phyloP scores from a whole-genome alignment of 1,140 invertebrate species.

The Stegodyphus mimosarum region DNA sequence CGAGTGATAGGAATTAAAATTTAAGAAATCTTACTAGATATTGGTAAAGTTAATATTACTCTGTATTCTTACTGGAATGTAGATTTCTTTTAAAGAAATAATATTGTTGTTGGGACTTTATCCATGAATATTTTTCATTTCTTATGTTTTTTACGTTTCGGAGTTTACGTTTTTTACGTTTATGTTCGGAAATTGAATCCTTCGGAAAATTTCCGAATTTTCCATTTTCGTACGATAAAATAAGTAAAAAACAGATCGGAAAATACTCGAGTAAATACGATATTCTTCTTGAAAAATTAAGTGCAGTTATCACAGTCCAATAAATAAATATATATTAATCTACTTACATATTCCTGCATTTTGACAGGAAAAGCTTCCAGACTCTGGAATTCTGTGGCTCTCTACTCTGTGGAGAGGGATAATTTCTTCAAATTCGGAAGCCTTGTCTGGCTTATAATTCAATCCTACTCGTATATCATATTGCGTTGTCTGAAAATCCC shows the following conservation, averaged over 20 bases:
- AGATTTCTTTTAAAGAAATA: too few relatives aligned
- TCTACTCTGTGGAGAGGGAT: constrained; percentile 36
- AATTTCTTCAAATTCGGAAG: neutral
- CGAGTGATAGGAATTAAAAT: too few relatives aligned
- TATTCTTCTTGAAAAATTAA: neutral
- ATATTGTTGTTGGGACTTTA: too few relatives aligned
- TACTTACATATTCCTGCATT: constrained; percentile 39
- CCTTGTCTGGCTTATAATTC: constrained; percentile 7
- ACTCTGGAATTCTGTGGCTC: constrained; percentile 38
- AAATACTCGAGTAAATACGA: neutral
- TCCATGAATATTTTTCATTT: too few relatives aligned
- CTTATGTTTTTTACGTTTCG: neutral
- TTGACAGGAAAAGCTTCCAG: constrained; percentile 32
- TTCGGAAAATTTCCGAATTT: neutral
- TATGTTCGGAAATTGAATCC: neutral
- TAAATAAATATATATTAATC: neutral
- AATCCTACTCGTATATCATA: constrained; percentile 40
- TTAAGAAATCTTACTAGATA: too few relatives aligned
- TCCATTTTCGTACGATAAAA: neutral
- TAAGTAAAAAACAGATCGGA: neutral
- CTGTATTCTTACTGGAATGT: too few relatives aligned
- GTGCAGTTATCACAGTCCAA: neutral
- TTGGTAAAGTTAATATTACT: too few relatives aligned
- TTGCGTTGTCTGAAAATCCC: constrained; percentile 33
- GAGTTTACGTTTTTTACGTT: neutral